Evolutionary conservation across 2,113 vertebrate genomes (phyloP), one percentile per base, ranked within the genome.

Genomic region (Mohoua ochrocephala): DNA sequence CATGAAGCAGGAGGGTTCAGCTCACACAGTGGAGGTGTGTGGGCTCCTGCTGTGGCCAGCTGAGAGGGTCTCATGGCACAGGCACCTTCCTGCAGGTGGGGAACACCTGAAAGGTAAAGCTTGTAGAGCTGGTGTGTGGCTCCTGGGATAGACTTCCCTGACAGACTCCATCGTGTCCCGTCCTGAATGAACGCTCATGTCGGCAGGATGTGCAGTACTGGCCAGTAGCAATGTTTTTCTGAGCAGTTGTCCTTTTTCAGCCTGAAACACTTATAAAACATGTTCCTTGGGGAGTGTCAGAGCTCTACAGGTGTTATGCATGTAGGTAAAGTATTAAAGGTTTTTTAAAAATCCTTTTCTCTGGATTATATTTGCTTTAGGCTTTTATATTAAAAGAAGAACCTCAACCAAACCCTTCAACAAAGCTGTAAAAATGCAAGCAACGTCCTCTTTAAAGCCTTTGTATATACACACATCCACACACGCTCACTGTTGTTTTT

Each of bases 351-450:
- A 20, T 9, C 5, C 63, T 49, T 70, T 91, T 80, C 75, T 84
- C 70, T 84, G 88, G 19, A 69, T 89, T 63, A 31, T 75, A 31
- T 88, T 95, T 95, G 71, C 68, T 93, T 94, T 86, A 70, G 90
- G 39, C 81, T 94, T 96, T 67, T 82, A 19, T 53, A 37, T 74
- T n/a, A 7, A n/a, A 39, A 41, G 28, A 10, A 45, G 4, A 65
- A 18, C 3, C 22, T 33, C 24, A 69, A 81, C 7, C 67, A 61
- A 74, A 71, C 6, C 39, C 47, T 89, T 60, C 69, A 78, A 77
- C 67, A 76, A 83, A 86, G 83, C 71, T 77, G 71, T 60, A 96
- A 52, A 95, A 86, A 84, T 71, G 60, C 80, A 73, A 81, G 87
- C 64, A 68, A 15, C 2, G 12, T 87, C 63, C 68, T 89, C 68